A percentile compares a stretch with the other conserved stretches of the same genome.
Conservation (phyloP, 2,888 invertebrate genomes). For the Eilema sororculum region DNA sequence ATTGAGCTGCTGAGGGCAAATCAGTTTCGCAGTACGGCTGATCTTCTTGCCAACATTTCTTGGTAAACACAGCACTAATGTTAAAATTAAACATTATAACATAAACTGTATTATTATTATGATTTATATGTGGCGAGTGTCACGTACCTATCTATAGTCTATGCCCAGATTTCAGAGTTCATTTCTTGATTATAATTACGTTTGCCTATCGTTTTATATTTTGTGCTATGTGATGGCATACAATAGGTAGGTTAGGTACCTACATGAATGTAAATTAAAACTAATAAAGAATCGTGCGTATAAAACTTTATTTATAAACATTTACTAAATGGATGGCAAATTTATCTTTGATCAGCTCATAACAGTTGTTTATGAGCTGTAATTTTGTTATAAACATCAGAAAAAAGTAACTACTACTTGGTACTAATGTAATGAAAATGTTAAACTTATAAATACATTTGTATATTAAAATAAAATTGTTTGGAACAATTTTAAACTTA, state of each 20-base stretch:
- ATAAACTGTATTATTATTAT: background rate
- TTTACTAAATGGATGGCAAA: constrained; percentile 1
- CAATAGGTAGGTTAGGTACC: too few relatives aligned
- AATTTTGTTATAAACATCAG: background rate
- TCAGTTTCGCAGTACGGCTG: constrained; percentile 17
- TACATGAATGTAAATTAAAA: background rate
- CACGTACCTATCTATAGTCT: constrained; percentile 5
- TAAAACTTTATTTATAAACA: background rate
- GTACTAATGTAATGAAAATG: background rate
- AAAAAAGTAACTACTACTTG: background rate
- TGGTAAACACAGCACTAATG: constrained; percentile 1
- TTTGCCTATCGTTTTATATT: background rate
- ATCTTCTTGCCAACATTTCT: constrained; percentile 29
- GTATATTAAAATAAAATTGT: background rate
- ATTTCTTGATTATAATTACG: background rate
- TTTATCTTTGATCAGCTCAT: constrained; percentile 2
- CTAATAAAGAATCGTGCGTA: constrained; percentile 2
- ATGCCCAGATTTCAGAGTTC: background rate
- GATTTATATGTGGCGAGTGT: constrained; percentile 9
- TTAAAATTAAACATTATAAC: background rate
- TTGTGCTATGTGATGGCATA: background rate
- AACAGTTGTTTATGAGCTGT: background rate
- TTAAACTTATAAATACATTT: background rate
- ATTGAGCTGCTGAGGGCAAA: background rate
- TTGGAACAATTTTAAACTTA: background rate